phyloP scores from a whole-genome alignment of 2,113 vertebrate genomes.

The Pseudorasbora parva region DNA sequence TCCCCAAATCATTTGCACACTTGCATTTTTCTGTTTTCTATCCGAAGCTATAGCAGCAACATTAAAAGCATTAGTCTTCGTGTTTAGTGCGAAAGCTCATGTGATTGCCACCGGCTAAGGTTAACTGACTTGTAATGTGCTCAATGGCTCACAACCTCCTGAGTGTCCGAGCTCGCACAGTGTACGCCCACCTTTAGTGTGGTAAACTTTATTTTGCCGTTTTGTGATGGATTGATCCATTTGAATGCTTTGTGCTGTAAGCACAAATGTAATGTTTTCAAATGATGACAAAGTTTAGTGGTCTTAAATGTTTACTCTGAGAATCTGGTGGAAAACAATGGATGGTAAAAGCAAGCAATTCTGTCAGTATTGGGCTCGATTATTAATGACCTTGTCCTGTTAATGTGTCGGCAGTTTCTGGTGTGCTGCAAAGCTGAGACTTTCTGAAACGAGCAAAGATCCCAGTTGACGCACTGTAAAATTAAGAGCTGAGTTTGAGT shows the following conservation, averaged over 20 bases:
- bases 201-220: neutral
- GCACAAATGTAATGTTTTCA: neutral
- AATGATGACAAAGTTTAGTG: constrained; percentile 3
- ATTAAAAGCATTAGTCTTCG: no score
- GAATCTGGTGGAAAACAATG: constrained; percentile 9
- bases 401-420: neutral
- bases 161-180: no score
- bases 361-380: neutral
- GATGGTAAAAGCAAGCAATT: neutral
- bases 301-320: neutral
- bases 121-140: no score
- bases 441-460: neutral
- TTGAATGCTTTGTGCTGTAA: neutral
- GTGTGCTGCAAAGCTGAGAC: neutral
- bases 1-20: no score
- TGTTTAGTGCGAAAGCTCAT: no score
- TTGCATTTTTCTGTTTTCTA: no score
- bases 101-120: no score
- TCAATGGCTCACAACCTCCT: no score
- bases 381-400: neutral
- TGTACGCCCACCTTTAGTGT: no score
- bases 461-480: neutral
- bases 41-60: no score
- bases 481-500: neutral
- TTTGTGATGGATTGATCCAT: neutral